Percentiles rank a stretch among this genome's conserved stretches.
Conservation (phyloP, 1,140 invertebrate species). For the Hetaerina americana region DNA sequence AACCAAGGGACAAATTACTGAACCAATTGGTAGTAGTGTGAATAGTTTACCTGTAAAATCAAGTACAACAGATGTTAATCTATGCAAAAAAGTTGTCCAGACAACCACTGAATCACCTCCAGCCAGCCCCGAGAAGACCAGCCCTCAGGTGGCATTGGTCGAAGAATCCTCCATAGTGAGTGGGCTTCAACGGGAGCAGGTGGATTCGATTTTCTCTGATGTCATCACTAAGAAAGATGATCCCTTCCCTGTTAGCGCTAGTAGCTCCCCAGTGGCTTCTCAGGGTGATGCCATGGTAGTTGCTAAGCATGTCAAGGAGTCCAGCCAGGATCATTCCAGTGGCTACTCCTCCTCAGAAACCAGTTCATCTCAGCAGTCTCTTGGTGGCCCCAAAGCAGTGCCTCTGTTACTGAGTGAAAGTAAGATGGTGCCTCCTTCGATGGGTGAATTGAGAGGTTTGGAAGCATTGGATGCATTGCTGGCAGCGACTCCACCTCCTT, state of each 20-base stretch:
- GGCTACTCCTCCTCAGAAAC: neutral
- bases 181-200: neutral
- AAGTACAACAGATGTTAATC: neutral
- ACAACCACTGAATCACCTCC: neutral
- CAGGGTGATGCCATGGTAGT: too few species aligned
- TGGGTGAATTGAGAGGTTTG: neutral
- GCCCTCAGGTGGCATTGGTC: neutral
- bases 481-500: neutral
- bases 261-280: neutral
- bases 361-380: neutral
- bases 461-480: neutral
- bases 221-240: neutral
- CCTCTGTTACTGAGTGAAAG: neutral
- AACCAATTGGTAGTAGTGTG: neutral
- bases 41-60: neutral
- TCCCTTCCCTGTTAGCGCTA: neutral
- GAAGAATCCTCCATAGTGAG: neutral
- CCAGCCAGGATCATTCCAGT: neutral
- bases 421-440: neutral
- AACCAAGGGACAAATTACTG: neutral
- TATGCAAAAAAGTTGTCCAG: neutral
- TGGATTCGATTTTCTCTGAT: neutral
- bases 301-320: neutral
- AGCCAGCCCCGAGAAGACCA: neutral
- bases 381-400: neutral